Evolutionary conservation across 2,113 vertebrate species (phyloP), one percentile per base, ranked within the genome.

Genomic region (Gobio gobio): DNA sequence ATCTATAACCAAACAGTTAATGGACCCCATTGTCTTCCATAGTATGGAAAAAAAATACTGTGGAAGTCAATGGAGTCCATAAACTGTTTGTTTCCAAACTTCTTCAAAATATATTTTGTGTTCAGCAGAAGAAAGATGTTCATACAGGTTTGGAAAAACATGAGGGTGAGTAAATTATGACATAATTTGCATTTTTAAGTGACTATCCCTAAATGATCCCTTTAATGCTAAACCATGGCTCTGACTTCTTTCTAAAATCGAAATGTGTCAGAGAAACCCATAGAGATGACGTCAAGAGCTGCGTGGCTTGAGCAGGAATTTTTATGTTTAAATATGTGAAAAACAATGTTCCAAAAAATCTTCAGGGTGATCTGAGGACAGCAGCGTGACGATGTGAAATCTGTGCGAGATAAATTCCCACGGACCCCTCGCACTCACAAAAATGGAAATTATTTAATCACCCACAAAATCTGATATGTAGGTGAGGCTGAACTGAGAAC

Each of bases 401-500:
- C 64, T 49, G 24, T 24, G 10, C 2, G 0, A 47, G 29, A 78
- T 47, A 58, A 72, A 79, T 85, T 78, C 79, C 82, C 45, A 86
- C 72, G 29, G 73, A 54, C 61, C 78, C 29, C 49, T 43, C 8
- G 10, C 10, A 16, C 82, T 51, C 68, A 56, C 66, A 72, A 45
- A 58, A 45, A 82, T 73, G 22, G 5, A 66, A 56, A 70, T 54
- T 2, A 74, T 61, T 59, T 73, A 63, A 54, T 68, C 73, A 70
- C 49, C n/a, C 64, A 78, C 54, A 29, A 20, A 58, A 79, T 54
- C 64, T 61, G 43, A 86, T 59, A 82, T 59, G 70, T 70, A 74
- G 66, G 66, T 86, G 45, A 86, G 68, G 54, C 58, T 79, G 49
- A 80, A 64, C 54, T 83, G 24, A 86, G 68, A 68, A 86, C 72